Evolutionary conservation across 2,113 vertebrate species (phyloP).

Genomic region (Acanthochromis polyacanthus): DNA sequence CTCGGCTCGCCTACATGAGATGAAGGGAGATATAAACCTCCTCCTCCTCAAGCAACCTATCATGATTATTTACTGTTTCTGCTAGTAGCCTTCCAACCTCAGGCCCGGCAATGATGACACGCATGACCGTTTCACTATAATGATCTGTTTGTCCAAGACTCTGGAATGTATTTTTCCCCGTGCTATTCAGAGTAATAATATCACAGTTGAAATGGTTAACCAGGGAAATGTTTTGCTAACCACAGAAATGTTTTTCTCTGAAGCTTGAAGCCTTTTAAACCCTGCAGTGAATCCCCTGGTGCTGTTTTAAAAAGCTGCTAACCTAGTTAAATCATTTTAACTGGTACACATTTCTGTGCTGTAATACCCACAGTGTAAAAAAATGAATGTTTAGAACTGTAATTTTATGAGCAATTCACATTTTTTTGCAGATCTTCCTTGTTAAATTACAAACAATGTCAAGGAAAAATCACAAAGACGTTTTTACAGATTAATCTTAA

Average conservation of each 20-base stretch:
- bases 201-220: background rate
- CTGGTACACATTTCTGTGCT: background rate
- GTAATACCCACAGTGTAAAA: background rate
- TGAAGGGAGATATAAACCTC: slow-evolving; percentile 21
- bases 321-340: slow-evolving; percentile 25
- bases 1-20: slow-evolving; percentile 20
- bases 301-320: slow-evolving; percentile 35
- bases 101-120: background rate
- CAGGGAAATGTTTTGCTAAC: background rate
- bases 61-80: slow-evolving; percentile 18
- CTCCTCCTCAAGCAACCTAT: background rate
- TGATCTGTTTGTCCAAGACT: slow-evolving; percentile 17
- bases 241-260: slow-evolving; percentile 5
- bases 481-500: too few relatives aligned
- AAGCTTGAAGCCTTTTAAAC: slow-evolving; percentile 19
- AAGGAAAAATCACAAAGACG: too few relatives aligned
- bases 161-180: background rate
- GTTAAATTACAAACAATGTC: too few relatives aligned
- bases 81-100: background rate
- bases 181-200: background rate
- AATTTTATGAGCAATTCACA: too few relatives aligned
- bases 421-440: too few relatives aligned
- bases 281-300: slow-evolving; percentile 29
- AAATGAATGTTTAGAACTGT: too few relatives aligned
- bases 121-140: slow-evolving; percentile 8